Evolutionary conservation across 53 echinoderm and acorn worm species (phyloP), one percentile per base, ranked within the genome.

Genomic region (Arbacia lixula): DNA sequence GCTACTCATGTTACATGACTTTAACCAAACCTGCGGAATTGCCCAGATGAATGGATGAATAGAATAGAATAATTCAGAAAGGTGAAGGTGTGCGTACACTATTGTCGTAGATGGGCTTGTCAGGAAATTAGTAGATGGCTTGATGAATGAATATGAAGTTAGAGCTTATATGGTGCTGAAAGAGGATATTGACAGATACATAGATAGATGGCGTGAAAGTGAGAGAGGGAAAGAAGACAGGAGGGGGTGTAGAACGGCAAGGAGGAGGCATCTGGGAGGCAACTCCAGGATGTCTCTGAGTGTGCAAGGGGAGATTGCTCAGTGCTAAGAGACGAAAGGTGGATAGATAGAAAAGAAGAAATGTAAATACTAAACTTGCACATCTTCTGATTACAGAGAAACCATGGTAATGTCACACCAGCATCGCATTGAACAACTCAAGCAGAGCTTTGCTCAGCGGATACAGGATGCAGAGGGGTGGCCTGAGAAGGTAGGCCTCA

Each of bases 371-470:
- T n/a, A n/a, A 10, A 10, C 46, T 46, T 46, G 46, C 14, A 46
- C 6, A 10, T 46, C 14, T 46, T 46, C 46, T 39, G 5, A 40
- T 22, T 55, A 8, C 52, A 98, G 98, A 73, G 94, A 97, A 41
- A 62, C 94, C 25, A 92, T 97, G 98, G 88, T 98, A 30, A 78
- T 90, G 6, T 94, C 98, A 20, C 98, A 98, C 83, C 92, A 94
- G 72, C 92, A 90, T 49, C 87, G 94, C 53, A 94, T 98, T 25
- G 94, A 98, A 57, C 98, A 98, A 83, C 90, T 98, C 79, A 90
- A 94, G 66, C 91, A 94, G 30, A 94, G 90, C 76, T 98, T 94
- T 76, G 90, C 88, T 83, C 92, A 90, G 90, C 92, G 92, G 80
- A 84, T 98, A 43, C 83, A 55, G 25, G 94, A 98, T 16, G 90